Evolutionary conservation across 2,113 vertebrate species (phyloP), one percentile per base, ranked within the genome.

Genomic region (human (Homo sapiens)): DNA sequence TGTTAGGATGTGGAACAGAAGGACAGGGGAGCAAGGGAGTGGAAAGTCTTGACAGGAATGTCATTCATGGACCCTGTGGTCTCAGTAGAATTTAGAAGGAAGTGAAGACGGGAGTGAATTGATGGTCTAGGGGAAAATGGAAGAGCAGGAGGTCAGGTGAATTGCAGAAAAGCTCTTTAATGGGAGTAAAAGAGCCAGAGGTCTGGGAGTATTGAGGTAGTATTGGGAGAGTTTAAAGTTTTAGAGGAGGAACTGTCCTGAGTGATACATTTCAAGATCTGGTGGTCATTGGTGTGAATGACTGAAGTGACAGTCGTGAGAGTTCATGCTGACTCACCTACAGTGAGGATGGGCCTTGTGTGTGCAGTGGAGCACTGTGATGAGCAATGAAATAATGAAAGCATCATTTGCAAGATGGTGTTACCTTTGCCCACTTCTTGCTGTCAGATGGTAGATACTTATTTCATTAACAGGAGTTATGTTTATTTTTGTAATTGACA

Each of bases 401-500:
- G 52, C 68, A 23, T 59, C 38, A n/a, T 80, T 80, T 89, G 61
- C 25, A 89, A 83, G 66, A 80, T 57, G 66, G 7, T 12, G 3
- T 27, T 40, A 2, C 78, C 55, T 75, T 89, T 81, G 45, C 43
- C 48, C n/a, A 30, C 50, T 23, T 25, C n/a, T 81, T 5, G n/a
- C 20, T 55, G 43, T 80, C 68, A 82, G 38, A 17, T 81, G 79
- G 45, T 40, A 13, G 64, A 92, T 9, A 64, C 5, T 94, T 68
- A 38, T 81, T 95, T 94, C 57, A 38, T 75, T 95, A 79, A 76
- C 25, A 57, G 8, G 8, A 25, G 23, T 66, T 59, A 5, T 92
- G 23, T 73, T 95, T 91, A 85, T 90, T 76, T 75, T 89, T 94
- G 40, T 92, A 84, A 40, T 61, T 85, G 88, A 81, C 43, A 32